Base-by-base conservation (phyloP, 2,888 invertebrate species). In the Thera obeliscata region DNA sequence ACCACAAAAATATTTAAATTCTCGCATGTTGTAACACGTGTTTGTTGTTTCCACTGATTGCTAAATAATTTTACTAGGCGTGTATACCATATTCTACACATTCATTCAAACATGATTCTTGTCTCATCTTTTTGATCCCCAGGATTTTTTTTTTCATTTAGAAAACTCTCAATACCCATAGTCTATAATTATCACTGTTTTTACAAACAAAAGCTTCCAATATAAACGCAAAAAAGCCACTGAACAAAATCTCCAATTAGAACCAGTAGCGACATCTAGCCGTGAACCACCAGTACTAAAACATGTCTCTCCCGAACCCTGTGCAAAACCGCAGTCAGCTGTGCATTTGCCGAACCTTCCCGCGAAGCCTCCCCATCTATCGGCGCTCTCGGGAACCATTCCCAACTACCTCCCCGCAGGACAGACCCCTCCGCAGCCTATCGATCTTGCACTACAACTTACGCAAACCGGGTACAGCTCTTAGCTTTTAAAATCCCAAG, bases 361-460 rank as follows among this genome's bases (percentile, higher is more conserved):
- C 75, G 68, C 72, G 57, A 69, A 57, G 43, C 81, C 83, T 87
- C 82, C 86, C 83, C 91, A 89, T 92, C 93, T 92, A 81, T 81
- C 82, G 90, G 88, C 80, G 71, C 74, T 56, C 67, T 60, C 74
- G 80, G 83, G 85, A 89, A 87, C 73, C 43, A 71, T 74, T 79
- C 82, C 81, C 77, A 73, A 69, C 75, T 64, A 70, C 77, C 78
- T 76, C 76, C 77, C 76, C 70, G 69, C 70, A 6, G 7, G 35
- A 35, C 78, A 78, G 69, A 5, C 64, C 67, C 63, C 67, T 54
- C 66, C 66, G 67, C 66, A 81, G 80, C 81, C 85, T 93, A 93
- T 92, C 89, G 92, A 93, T 92, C 88, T 74, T 75, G 81, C 85
- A 82, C 83, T 80, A 87, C 84, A 89, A 88, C 87, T 86, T 86